Conservation (phyloP, 1,140 invertebrate species). For the Marisa cornuarietis region DNA sequence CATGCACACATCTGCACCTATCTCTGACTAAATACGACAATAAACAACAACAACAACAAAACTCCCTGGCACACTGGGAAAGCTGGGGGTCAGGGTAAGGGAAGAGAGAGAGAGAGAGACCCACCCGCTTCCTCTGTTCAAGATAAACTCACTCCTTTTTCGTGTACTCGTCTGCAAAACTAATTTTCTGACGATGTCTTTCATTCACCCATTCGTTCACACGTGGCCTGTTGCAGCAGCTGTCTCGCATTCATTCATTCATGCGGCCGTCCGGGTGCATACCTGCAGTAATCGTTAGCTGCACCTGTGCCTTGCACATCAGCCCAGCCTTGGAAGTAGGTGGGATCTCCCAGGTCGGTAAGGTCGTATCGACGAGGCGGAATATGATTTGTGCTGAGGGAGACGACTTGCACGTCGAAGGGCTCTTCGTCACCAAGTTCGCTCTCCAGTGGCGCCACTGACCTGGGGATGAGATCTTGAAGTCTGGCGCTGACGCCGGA, state of each 20-base stretch:
- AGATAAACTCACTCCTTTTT: too few relatives aligned
- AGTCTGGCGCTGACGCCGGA: conserved; percentile 1
- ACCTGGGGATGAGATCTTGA: conserved; percentile 15
- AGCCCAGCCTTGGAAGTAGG: conserved; percentile 46
- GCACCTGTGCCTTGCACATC: conserved; percentile 49
- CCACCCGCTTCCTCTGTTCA: too few relatives aligned
- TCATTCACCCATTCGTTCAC: too few relatives aligned
- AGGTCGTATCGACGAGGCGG: conserved; percentile 44
- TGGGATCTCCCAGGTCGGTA: conserved; percentile 38
- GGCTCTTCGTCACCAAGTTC: conserved; percentile 33
- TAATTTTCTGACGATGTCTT: too few relatives aligned
- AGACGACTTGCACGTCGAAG: conserved; percentile 33
- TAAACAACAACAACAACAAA: not conserved
- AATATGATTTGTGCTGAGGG: conserved; percentile 35
- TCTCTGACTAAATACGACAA: not conserved
- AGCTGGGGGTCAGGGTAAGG: too few relatives aligned
- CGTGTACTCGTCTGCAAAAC: too few relatives aligned
- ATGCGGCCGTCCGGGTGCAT: not conserved
- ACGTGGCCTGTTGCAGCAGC: too few relatives aligned
- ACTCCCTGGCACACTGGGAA: too few relatives aligned
- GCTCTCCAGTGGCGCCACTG: conserved; percentile 30
- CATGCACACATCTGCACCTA: too few relatives aligned
- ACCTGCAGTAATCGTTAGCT: conserved; percentile 54
- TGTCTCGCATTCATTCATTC: too few relatives aligned
- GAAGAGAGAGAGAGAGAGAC: too few relatives aligned